A percentile compares a stretch with the other conserved stretches of the same genome.
These are phyloP conservation scores for human DNA, from an alignment of 2,113 vertebrate genomes.

Conservation along the genomic window DNA sequence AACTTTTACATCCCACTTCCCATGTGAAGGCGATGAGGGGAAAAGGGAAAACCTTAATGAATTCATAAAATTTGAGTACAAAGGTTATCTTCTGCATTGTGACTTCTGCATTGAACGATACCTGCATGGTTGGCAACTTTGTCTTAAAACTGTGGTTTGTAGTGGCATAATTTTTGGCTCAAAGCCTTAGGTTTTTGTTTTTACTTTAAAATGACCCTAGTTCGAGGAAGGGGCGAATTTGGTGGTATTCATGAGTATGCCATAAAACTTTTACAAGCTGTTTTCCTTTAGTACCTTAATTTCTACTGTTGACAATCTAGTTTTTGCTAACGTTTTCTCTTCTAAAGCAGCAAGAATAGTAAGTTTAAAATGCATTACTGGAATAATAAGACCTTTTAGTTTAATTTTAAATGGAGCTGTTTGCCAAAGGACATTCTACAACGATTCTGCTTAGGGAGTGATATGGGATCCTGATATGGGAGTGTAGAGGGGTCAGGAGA, in stretches of 20 bases:
- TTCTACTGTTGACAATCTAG: not conserved
- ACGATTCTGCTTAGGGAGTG: not conserved
- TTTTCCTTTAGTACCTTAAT: not conserved
- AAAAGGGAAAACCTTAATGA: not conserved
- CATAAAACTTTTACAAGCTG: slow-evolving; percentile 29
- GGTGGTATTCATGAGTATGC: not conserved
- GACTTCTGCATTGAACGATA: slow-evolving; percentile 14
- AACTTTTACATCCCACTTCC: slow-evolving; percentile 43
- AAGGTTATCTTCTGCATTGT: not conserved
- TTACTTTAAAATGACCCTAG: slow-evolving; percentile 1
- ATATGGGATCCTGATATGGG: not conserved
- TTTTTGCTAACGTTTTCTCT: slow-evolving; percentile 37
- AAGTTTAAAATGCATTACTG: slow-evolving; percentile 19
- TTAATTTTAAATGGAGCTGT: not conserved
- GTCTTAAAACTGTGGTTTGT: slow-evolving; percentile 45
- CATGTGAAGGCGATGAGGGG: not conserved
- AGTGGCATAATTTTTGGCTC: not conserved
- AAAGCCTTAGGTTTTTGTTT: not conserved
- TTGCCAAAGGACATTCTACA: not conserved
- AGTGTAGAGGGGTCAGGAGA: not conserved
- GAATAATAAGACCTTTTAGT: not conserved
- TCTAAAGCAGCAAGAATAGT: slow-evolving; percentile 7
- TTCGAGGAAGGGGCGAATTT: not conserved
- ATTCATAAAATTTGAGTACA: not conserved
- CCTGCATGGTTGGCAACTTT: not conserved